phyloP scores from a whole-genome alignment of 2,797 vertebrate species.

The Adelosebastes latens region DNA sequence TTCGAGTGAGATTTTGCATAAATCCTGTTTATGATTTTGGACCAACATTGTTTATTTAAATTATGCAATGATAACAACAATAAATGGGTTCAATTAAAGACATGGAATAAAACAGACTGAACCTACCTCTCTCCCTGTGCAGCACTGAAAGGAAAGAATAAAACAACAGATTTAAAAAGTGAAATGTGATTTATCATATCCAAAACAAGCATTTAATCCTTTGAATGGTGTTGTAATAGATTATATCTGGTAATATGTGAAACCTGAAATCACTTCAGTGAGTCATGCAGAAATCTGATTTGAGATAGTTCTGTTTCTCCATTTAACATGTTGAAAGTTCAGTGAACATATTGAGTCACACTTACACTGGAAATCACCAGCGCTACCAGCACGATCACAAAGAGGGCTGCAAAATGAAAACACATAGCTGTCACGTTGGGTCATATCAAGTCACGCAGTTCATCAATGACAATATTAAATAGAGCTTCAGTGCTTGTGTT shows the following conservation, averaged over 20 bases:
- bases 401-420: slow-evolving; percentile 11
- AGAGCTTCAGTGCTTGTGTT: neutral
- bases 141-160: neutral
- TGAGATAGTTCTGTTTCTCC: neutral
- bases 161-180: neutral
- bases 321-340: neutral
- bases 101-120: neutral
- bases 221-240: neutral
- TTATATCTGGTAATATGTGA: neutral
- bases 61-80: neutral
- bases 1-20: neutral
- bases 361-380: neutral
- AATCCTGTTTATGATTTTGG: neutral
- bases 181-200: neutral
- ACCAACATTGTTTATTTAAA: neutral
- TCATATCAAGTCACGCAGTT: neutral
- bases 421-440: neutral
- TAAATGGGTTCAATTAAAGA: neutral
- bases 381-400: neutral
- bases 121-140: neutral
- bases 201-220: neutral
- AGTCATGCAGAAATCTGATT: neutral
- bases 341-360: neutral
- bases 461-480: neutral
- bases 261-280: neutral